Percentiles rank a stretch among this genome's conserved stretches.
Conservation (phyloP, 2,888 invertebrate species). For the Amphipoea oculea region DNA sequence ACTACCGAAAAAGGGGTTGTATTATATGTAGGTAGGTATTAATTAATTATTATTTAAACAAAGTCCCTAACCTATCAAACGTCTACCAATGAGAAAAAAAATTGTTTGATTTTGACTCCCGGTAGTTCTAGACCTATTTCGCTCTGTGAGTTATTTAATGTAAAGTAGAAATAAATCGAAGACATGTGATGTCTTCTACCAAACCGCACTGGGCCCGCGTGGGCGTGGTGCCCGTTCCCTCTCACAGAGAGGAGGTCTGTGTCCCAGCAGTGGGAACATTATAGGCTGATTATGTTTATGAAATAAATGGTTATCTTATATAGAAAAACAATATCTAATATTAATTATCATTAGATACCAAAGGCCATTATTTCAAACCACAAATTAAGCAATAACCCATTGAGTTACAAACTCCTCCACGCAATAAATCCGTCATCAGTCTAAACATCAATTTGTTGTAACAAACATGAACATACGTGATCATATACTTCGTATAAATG, state of each 20-base stretch:
- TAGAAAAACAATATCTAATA: not conserved
- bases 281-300: not conserved
- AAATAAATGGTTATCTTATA: not conserved
- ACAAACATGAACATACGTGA: conserved; percentile 23
- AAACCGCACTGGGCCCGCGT: no score
- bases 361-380: conserved; percentile 7
- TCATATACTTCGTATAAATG: conserved; percentile 36
- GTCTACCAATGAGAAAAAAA: no score
- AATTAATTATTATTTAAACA: no score
- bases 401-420: not conserved
- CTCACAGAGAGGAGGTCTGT: not conserved
- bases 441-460: conserved; percentile 31
- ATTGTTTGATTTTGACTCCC: no score
- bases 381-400: conserved; percentile 33
- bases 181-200: no score
- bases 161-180: not conserved
- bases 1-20: no score
- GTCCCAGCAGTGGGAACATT: not conserved
- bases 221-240: not conserved
- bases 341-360: not conserved
- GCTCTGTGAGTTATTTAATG: not conserved
- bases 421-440: conserved; percentile 27
- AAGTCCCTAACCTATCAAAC: no score
- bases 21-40: no score
- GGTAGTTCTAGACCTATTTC: not conserved